phyloP scores from a whole-genome alignment of 2,797 vertebrate genomes.

The Acestrorhynchus altus region DNA sequence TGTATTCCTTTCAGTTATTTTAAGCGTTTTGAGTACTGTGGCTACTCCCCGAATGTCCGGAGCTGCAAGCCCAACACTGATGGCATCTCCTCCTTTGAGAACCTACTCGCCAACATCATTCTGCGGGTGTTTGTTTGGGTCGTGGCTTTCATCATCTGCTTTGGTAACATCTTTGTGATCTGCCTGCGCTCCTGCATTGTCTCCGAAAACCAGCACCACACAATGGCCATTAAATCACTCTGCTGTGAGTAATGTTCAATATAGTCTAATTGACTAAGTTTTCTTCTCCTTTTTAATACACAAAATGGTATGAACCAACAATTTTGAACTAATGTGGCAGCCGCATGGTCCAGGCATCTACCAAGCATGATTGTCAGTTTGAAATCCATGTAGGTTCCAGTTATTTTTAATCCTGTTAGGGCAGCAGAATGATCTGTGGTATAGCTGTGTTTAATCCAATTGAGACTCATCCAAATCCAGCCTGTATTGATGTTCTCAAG shows the following conservation, averaged over 20 bases:
- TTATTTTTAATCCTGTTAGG: no score
- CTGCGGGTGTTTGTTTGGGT: conserved; percentile 74
- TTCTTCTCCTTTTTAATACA: neutral
- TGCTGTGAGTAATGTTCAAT: conserved; percentile 68
- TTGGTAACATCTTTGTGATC: conserved; percentile 72
- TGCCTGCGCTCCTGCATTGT: conserved; percentile 66
- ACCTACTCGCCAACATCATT: conserved; percentile 72
- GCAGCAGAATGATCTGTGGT: no score
- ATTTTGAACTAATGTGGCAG: no score
- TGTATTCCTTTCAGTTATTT: conserved; percentile 65
- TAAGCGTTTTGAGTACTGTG: conserved; percentile 73
- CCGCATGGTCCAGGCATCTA: no score
- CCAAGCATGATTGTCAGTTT: no score
- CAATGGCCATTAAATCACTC: conserved; percentile 74
- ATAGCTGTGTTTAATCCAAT: no score
- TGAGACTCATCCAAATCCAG: no score
- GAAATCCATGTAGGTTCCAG: no score
- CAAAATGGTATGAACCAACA: no score
- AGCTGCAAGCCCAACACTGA: conserved; percentile 76
- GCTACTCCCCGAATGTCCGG: conserved; percentile 71
- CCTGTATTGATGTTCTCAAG: no score
- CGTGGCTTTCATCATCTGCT: conserved; percentile 71
- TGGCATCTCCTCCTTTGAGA: conserved; percentile 75
- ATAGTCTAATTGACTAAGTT: no score
- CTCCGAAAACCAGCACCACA: conserved; percentile 66